phyloP scores from a whole-genome alignment of 2,888 invertebrate genomes.

The Pristionchus arcanus region DNA sequence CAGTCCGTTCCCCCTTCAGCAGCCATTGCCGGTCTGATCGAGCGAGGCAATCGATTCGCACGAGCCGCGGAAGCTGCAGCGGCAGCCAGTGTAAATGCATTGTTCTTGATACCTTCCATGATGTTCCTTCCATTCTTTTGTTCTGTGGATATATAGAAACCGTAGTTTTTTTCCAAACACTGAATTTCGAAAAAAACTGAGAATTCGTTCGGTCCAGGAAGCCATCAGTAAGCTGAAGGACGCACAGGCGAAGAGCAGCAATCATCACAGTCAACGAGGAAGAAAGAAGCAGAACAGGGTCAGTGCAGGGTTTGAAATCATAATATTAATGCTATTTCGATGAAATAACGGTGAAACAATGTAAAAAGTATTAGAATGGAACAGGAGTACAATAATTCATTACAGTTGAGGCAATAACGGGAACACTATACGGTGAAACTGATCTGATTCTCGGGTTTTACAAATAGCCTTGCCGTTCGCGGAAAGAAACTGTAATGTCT shows the following conservation, averaged over 20 bases:
- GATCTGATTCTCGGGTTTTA: too few relatives aligned
- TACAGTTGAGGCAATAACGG: too few relatives aligned
- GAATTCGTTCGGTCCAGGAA: background rate
- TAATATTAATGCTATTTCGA: too few relatives aligned
- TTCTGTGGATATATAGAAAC: background rate
- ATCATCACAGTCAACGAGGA: background rate
- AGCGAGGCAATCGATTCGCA: conserved; percentile 28
- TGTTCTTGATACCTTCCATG: background rate
- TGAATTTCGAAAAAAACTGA: background rate
- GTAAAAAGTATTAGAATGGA: too few relatives aligned
- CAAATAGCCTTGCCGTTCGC: too few relatives aligned
- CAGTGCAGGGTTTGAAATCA: too few relatives aligned
- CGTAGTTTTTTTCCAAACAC: background rate
- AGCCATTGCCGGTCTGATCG: conserved; percentile 17
- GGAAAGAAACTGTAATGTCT: too few relatives aligned
- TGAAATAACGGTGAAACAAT: too few relatives aligned
- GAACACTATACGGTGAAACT: too few relatives aligned
- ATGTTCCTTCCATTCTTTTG: background rate
- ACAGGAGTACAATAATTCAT: too few relatives aligned
- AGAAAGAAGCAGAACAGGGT: conserved; percentile 6
- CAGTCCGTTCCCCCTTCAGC: background rate
- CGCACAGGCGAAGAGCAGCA: background rate
- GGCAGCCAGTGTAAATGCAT: conserved; percentile 10
- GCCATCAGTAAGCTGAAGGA: background rate
- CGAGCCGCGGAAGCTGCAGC: background rate